Conservation (phyloP, 2,113 vertebrate genomes). For the Dipodomys spectabilis region DNA sequence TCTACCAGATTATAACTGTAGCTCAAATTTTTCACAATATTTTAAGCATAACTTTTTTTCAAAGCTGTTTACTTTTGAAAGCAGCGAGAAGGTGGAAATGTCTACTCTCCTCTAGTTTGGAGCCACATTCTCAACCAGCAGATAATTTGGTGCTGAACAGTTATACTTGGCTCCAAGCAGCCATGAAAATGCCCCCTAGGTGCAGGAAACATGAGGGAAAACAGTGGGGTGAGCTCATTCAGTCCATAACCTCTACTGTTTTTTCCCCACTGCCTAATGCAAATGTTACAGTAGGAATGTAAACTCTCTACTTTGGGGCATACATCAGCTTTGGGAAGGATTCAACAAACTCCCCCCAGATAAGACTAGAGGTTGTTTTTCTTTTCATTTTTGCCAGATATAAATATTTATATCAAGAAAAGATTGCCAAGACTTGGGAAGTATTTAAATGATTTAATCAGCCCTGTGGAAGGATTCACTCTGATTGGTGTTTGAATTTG, state of each 20-base stretch:
- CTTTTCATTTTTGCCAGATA: slow-evolving; percentile 68
- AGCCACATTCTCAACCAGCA: slow-evolving; percentile 58
- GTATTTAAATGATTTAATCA: slow-evolving; percentile 75
- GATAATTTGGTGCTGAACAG: slow-evolving; percentile 70
- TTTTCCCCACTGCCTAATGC: slow-evolving; percentile 39
- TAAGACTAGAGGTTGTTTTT: slow-evolving; percentile 66
- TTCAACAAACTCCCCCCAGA: slow-evolving; percentile 50
- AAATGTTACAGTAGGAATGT: slow-evolving; percentile 69
- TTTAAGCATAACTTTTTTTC: background rate
- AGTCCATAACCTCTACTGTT: slow-evolving; percentile 35
- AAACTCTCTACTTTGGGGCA: slow-evolving; percentile 59
- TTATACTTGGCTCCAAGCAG: slow-evolving; percentile 61
- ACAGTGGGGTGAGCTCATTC: slow-evolving; percentile 36
- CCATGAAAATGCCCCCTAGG: slow-evolving; percentile 46
- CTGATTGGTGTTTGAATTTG: slow-evolving; percentile 65
- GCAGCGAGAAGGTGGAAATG: slow-evolving; percentile 36
- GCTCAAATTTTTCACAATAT: slow-evolving; percentile 45
- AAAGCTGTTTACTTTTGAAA: slow-evolving; percentile 35
- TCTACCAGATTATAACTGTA: background rate
- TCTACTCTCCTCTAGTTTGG: slow-evolving; percentile 18
- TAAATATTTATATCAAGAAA: slow-evolving; percentile 78
- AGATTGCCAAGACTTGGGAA: slow-evolving; percentile 70
- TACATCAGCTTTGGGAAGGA: slow-evolving; percentile 68
- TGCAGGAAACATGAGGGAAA: background rate
- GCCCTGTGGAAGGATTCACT: slow-evolving; percentile 57